These are phyloP conservation scores for Leptinotarsa defecta DNA, from an alignment of 1,140 invertebrate genomes.

Conservation along the genomic window DNA sequence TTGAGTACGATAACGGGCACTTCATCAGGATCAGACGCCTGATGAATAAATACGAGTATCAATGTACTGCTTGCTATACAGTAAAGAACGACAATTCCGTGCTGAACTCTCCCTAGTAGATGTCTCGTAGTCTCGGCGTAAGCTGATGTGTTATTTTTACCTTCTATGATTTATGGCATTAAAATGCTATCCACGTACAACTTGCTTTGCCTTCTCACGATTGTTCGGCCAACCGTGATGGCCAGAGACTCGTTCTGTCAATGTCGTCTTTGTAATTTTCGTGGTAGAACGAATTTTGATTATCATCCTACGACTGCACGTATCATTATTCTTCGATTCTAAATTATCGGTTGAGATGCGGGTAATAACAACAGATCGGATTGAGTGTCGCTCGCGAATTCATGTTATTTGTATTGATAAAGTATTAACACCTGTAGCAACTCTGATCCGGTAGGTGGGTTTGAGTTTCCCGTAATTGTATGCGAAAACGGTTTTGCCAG, in stretches of 20 bases:
- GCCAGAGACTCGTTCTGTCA: conserved; percentile 33
- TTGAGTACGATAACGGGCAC: too few species aligned
- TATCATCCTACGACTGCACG: background rate
- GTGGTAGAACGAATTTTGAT: conserved; percentile 23
- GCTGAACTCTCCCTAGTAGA: too few species aligned
- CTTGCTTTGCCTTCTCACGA: conserved; percentile 33
- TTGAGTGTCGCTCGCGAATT: background rate
- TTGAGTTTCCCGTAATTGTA: too few species aligned
- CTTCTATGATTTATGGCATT: conserved; percentile 16
- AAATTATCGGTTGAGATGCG: background rate
- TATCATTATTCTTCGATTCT: background rate
- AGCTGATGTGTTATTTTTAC: background rate
- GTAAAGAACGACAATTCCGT: too few species aligned
- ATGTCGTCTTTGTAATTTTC: conserved; percentile 26
- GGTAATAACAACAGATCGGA: background rate
- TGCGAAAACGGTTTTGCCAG: too few species aligned
- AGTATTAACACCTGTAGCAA: background rate
- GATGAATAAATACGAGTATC: too few species aligned
- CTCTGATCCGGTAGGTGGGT: too few species aligned
- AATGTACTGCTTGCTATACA: too few species aligned
- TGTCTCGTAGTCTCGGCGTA: too few species aligned
- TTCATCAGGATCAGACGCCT: too few species aligned
- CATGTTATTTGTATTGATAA: conserved; percentile 7
- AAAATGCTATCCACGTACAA: conserved; percentile 18
- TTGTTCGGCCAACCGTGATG: conserved; percentile 35